phyloP scores from a whole-genome alignment of 2,113 vertebrate genomes.

The mouse (Mus musculus) region DNA sequence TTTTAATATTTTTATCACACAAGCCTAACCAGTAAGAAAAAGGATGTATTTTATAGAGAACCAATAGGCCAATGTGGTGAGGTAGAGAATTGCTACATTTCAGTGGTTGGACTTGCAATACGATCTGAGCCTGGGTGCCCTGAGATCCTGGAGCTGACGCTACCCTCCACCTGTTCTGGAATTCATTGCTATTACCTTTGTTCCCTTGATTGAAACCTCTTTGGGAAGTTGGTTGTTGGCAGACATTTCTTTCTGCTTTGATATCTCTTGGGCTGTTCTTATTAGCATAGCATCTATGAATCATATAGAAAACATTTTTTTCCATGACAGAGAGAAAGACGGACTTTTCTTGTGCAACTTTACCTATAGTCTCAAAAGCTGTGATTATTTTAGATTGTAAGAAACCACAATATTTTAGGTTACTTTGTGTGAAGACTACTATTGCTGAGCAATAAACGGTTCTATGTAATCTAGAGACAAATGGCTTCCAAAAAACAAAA shows the following conservation, averaged over 20 bases:
- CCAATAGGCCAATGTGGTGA: neutral
- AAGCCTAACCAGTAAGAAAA: neutral
- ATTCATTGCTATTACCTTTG: neutral
- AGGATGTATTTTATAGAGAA: neutral
- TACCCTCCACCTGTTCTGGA: neutral
- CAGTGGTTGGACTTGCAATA: neutral
- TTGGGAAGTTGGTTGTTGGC: neutral
- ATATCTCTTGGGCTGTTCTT: neutral
- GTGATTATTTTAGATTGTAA: constrained; percentile 84
- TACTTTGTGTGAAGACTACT: constrained; percentile 87
- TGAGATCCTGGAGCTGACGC: neutral
- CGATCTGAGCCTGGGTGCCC: neutral
- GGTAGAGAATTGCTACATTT: neutral
- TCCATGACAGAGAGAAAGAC: constrained; percentile 16
- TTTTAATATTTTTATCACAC: neutral
- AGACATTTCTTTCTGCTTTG: neutral
- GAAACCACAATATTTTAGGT: constrained; percentile 79
- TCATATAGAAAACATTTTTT: neutral
- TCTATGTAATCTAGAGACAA: constrained; percentile 74
- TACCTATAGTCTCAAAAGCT: constrained; percentile 88
- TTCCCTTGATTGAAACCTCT: too few species aligned
- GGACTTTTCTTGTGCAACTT: constrained; percentile 84
- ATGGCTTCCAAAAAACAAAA: neutral
- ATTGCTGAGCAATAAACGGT: constrained; percentile 91
- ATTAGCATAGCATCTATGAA: neutral